Evolutionary conservation across 2,888 invertebrate genomes (phyloP), one percentile per base, ranked within the genome.

Genomic region (Acanthopleura granulata): DNA sequence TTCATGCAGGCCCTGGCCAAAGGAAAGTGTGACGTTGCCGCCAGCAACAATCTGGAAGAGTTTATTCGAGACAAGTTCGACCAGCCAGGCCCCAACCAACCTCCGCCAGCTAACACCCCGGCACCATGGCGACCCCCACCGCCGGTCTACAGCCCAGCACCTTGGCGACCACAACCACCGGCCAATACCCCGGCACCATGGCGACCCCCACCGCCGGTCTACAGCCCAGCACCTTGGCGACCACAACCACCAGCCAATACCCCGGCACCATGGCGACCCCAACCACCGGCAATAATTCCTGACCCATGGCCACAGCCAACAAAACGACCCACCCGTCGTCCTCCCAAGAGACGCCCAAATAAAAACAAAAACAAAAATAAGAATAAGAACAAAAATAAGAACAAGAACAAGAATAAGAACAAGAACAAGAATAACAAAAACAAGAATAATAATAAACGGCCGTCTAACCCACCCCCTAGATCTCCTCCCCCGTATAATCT

Each of bases 361-460:
- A 66, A 66, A 27, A 66, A 66, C 66, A 66, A 66, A 6, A 66
- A 66, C 25, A 57, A 57, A 18, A 66, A 66, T 27, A 27, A 27
- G 25, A 66, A 66, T 14, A 66, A 66, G 29, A 66, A 66, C 66
- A 66, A 27, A 14, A 22, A 22, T 6, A 66, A 66, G 25, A 66
- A 66, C 25, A 66, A 66, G 16, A 66, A 66, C 29, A 27, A 27
- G 29, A 66, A 66, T 27, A 66, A 66, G 25, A 66, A 66, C 25
- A 22, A 25, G 16, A 66, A 66, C 66, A 27, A 27, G 29, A 66
- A 66, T 66, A 66, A 66, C 66, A 66, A 66, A 1, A 66, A 66
- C 25, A 66, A 66, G 22, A 27, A 27, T 18, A 66, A 66, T 25
- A 66, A 66, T 27, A 27, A 14, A 27, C 22, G 29, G 16, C 66